Conservation (phyloP, 2,888 invertebrate genomes). For the Proisotoma minuta region DNA sequence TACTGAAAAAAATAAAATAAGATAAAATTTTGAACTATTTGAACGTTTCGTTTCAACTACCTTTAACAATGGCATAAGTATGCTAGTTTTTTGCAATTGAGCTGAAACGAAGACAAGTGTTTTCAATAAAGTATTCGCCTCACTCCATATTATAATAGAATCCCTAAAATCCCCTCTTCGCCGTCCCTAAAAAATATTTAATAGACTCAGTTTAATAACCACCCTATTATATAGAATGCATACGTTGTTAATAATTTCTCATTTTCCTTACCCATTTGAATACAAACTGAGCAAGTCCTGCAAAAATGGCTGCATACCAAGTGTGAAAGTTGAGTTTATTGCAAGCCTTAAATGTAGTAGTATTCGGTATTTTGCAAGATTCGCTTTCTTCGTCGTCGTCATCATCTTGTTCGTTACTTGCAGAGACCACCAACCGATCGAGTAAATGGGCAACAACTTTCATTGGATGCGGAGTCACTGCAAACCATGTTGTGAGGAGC, state of each 20-base stretch:
- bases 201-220: neutral
- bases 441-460: conserved; percentile 20
- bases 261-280: conserved; percentile 33
- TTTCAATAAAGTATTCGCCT: conserved; percentile 22
- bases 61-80: conserved; percentile 22
- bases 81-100: conserved; percentile 3
- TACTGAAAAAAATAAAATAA: conserved; percentile 22
- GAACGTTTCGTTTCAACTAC: too few species aligned
- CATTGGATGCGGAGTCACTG: conserved; percentile 15
- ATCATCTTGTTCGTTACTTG: neutral
- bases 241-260: too few species aligned
- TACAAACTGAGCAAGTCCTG: conserved; percentile 23
- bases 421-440: conserved; percentile 9
- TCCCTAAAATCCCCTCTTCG: conserved; percentile 24
- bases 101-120: conserved; percentile 17
- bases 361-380: conserved; percentile 9
- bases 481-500: conserved; percentile 34
- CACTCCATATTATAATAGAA: conserved; percentile 19
- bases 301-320: conserved; percentile 32
- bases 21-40: too few species aligned
- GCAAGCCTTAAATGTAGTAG: conserved; percentile 22
- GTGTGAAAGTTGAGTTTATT: conserved; percentile 32
- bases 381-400: too few species aligned
- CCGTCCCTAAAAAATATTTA: conserved; percentile 18
- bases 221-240: too few species aligned